These are phyloP conservation scores for Dreissena rostriformis DNA, from an alignment of 1,140 invertebrate species.

Conservation along the genomic window DNA sequence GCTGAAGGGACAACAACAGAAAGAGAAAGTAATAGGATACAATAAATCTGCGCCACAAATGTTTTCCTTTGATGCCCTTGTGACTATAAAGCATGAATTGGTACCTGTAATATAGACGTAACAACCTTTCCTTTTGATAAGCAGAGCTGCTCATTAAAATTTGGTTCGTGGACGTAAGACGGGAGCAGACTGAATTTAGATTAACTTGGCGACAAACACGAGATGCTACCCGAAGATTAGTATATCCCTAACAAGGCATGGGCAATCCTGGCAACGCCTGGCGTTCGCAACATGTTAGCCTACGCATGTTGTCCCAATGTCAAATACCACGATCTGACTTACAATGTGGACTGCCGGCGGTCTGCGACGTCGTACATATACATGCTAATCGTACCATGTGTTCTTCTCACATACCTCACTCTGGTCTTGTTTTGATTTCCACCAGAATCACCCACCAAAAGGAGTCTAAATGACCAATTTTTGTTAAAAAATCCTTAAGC, in stretches of 20 bases:
- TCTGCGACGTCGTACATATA: constrained; percentile 80
- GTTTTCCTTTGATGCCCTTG: constrained; percentile 66
- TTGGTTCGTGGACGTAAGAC: constrained; percentile 81
- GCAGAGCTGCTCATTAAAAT: constrained; percentile 79
- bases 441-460: constrained; percentile 81
- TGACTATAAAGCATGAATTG: constrained; percentile 90
- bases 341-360: constrained; percentile 75
- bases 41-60: too few relatives aligned
- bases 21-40: too few relatives aligned
- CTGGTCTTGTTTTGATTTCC: constrained; percentile 81
- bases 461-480: too few relatives aligned
- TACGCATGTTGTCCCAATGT: constrained; percentile 79
- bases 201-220: constrained; percentile 45
- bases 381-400: constrained; percentile 80
- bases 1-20: too few relatives aligned
- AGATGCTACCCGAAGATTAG: constrained; percentile 70
- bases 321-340: constrained; percentile 78
- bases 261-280: constrained; percentile 74
- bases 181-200: constrained; percentile 76
- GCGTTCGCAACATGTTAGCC: constrained; percentile 63
- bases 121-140: constrained; percentile 80
- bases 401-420: constrained; percentile 80
- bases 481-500: too few relatives aligned
- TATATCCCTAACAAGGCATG: constrained; percentile 79
- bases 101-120: constrained; percentile 91